Evolutionary conservation across 2,888 invertebrate species (phyloP).

Genomic region (Mythimna ferrago): DNA sequence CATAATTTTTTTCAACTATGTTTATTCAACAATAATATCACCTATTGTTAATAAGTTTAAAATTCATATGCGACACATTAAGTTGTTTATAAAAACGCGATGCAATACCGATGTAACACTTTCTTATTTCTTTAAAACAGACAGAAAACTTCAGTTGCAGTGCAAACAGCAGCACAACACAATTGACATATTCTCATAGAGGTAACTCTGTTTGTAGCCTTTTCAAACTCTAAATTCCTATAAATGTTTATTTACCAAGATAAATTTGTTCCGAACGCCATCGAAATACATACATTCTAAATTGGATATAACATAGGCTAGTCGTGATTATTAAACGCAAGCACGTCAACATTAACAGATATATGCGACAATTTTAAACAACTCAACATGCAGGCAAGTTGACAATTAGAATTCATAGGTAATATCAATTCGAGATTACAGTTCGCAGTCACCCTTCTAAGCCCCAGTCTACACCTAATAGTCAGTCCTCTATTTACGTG

Average conservation of each 20-base stretch:
- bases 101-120: conserved; percentile 22
- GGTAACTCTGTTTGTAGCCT: conserved; percentile 2
- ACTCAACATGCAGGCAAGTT: conserved; percentile 43
- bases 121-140: conserved; percentile 7
- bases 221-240: conserved; percentile 4
- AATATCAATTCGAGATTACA: conserved; percentile 47
- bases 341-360: not conserved
- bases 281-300: not conserved
- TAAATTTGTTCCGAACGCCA: conserved; percentile 11
- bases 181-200: conserved; percentile 32
- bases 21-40: conserved; percentile 77
- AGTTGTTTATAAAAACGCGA: conserved; percentile 57
- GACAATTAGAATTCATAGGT: conserved; percentile 17
- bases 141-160: not conserved
- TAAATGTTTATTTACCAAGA: conserved; percentile 7
- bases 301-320: not conserved
- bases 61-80: conserved; percentile 55
- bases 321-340: not conserved
- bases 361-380: conserved; percentile 51
- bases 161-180: conserved; percentile 14
- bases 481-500: conserved; percentile 60
- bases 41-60: conserved; percentile 58
- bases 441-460: conserved; percentile 36
- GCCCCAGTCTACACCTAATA: conserved; percentile 45
- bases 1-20: conserved; percentile 66